These are phyloP conservation scores for Synanthedon tipuliformis DNA, from an alignment of 2,888 invertebrate genomes.

Conservation along the genomic window DNA sequence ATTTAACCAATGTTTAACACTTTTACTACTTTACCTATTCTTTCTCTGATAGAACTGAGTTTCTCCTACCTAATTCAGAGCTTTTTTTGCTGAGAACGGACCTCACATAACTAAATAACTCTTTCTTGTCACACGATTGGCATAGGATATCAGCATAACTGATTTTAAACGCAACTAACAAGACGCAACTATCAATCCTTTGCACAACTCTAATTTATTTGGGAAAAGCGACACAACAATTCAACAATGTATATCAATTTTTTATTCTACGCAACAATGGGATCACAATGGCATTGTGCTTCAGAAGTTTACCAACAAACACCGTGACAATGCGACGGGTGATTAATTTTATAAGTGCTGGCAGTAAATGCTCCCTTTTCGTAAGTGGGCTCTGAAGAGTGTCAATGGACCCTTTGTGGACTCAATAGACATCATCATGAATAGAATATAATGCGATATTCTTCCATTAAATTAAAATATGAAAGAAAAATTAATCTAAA, in stretches of 20 bases:
- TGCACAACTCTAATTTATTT: slow-evolving; percentile 35
- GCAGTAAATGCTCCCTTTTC: slow-evolving; percentile 35
- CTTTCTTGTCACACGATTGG: no score
- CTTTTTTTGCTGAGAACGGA: no score
- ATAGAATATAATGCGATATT: neutral
- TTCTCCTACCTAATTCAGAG: no score
- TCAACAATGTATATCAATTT: slow-evolving; percentile 21
- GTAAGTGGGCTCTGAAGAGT: slow-evolving; percentile 15
- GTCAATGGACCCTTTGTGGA: slow-evolving; percentile 2
- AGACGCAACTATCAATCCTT: slow-evolving; percentile 40
- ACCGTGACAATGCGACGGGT: slow-evolving; percentile 41
- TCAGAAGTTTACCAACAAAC: slow-evolving; percentile 61
- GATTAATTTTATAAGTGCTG: slow-evolving; percentile 56
- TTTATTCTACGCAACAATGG: slow-evolving; percentile 30
- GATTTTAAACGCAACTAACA: slow-evolving; percentile 10
- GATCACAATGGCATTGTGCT: slow-evolving; percentile 33
- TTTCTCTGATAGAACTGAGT: no score
- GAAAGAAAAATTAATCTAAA: no score
- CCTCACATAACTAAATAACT: no score
- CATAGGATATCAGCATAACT: neutral
- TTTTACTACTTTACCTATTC: no score
- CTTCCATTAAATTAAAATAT: neutral
- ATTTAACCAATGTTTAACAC: no score
- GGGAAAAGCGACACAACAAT: slow-evolving; percentile 24
- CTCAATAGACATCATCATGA: neutral